These are phyloP conservation scores for Dioctria linearis DNA, from an alignment of 2,888 invertebrate species.

Conservation along the genomic window DNA sequence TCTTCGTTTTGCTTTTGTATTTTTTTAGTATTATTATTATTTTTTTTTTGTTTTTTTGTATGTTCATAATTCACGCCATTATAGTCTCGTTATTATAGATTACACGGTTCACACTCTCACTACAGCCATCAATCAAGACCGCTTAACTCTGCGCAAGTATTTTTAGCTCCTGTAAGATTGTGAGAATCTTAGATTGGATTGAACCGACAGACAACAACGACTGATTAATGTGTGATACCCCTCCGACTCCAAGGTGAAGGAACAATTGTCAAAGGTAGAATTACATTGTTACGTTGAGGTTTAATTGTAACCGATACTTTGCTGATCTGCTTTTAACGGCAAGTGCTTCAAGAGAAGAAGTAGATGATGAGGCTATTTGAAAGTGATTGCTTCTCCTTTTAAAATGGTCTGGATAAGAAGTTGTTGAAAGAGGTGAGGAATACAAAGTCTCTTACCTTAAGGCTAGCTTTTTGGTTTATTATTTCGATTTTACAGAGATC, in stretches of 20 bases:
- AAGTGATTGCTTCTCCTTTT: constrained; percentile 21
- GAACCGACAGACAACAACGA: not conserved
- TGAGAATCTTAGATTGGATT: not conserved
- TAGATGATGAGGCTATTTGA: constrained; percentile 34
- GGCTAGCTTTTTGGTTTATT: too few relatives aligned
- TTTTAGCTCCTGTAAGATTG: constrained; percentile 31
- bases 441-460: not conserved
- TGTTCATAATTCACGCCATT: constrained; percentile 36
- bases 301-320: constrained; percentile 23
- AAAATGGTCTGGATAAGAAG: constrained; percentile 23
- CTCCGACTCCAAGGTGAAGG: constrained; percentile 2
- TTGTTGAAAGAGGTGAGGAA: not conserved
- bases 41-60: constrained; percentile 10
- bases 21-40: too few relatives aligned
- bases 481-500: too few relatives aligned
- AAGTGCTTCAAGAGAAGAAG: not conserved
- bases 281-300: constrained; percentile 31
- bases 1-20: too few relatives aligned
- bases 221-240: constrained; percentile 8
- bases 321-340: constrained; percentile 40
- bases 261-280: constrained; percentile 38
- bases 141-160: constrained; percentile 12
- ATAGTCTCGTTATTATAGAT: constrained; percentile 38
- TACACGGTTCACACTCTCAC: constrained; percentile 21
- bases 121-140: constrained; percentile 31